phyloP scores from a whole-genome alignment of 2,113 vertebrate genomes.

The Aramus guarauna region DNA sequence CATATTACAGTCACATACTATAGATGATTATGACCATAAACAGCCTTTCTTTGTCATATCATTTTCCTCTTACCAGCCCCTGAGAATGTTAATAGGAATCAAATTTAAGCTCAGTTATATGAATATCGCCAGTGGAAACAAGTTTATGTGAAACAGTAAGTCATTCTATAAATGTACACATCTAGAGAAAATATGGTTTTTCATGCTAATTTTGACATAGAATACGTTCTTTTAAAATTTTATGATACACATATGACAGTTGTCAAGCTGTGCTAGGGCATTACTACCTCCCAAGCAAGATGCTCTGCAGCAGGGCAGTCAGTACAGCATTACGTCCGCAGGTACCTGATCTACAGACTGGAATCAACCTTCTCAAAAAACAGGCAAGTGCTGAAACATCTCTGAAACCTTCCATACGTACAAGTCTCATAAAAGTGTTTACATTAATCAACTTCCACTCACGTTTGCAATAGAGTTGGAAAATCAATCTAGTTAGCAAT shows the following conservation, averaged over 20 bases:
- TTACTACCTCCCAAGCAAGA: neutral
- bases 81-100: neutral
- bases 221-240: neutral
- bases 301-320: neutral
- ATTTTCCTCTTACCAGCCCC: neutral
- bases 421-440: neutral
- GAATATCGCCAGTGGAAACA: neutral
- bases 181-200: neutral
- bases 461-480: neutral
- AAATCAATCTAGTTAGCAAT: neutral
- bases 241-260: rapidly evolving
- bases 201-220: neutral
- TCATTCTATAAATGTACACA: neutral
- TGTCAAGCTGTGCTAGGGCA: neutral
- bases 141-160: neutral
- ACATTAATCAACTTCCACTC: neutral
- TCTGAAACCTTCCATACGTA: neutral
- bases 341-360: rapidly evolving
- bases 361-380: neutral
- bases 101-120: neutral
- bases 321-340: too few relatives aligned
- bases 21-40: neutral
- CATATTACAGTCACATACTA: neutral
- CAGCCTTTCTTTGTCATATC: neutral
- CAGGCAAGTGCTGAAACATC: neutral